Base-by-base conservation (phyloP, 1,140 invertebrate genomes). In the Pseudomyrmex concolor region DNA sequence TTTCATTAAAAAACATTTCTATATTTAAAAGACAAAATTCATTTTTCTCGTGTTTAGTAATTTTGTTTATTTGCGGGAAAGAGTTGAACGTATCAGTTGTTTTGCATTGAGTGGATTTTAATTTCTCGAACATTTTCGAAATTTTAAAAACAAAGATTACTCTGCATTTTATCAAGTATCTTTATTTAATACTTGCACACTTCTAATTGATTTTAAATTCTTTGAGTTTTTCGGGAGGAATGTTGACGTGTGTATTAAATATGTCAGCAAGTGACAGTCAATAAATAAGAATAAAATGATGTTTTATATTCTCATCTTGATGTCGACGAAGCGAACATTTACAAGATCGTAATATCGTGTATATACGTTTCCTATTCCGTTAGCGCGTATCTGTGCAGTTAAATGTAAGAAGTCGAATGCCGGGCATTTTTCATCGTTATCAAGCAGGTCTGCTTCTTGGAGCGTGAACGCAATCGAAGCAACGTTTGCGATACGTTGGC, bases 391-490 rank as follows among this genome's bases (percentile, higher is more conserved):
- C 76, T 78, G 63, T 15, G 51, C 15, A 7, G 34, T 15, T 45
- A 55, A 57, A 77, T n/a, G 62, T 80, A 80, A 80, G 71, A 80
- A 80, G 60, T 78, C 66, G 54, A 80, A 4, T 19, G 67, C 51
- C 50, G 1, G 8, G 43, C 76, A 80, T 80, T 80, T 80, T 80
- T 80, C 76, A 80, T 80, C 76, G 76, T 71, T 80, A 80, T 80
- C 76, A 70, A 70, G 67, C 67, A 34, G 66, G 43, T 70, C 66
- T 80, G 76, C 66, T 71, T 70, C 76, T 80, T 80, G 43, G 66
- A 80, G 76, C 76, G 76, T 80, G 76, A 80, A 80, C 54, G 76
- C 66, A 80, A 80, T 80, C 55, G 66, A 34, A 50, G 66, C 66
- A 17, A 22, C n/a, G 73, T 48, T 76, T 54, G 60, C 25, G 72